Evolutionary conservation across 2,797 vertebrate species (phyloP), one percentile per base, ranked within the genome.

Genomic region (Sciurus vulgaris): DNA sequence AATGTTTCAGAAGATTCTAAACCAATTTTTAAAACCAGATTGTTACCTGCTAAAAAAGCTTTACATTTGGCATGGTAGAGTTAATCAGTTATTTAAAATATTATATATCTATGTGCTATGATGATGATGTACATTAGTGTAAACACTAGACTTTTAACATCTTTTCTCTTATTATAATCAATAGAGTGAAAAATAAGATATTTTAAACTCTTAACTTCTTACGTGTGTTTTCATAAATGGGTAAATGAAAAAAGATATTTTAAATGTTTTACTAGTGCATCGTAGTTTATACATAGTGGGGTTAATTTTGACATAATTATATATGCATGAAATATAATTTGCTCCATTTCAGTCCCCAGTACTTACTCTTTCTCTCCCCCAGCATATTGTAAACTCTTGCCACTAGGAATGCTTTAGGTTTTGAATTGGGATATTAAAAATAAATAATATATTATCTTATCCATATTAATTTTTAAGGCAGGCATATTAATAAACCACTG

Each of bases 401-500:
- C 78, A 97, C 77, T 95, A 96, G 77, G 89, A 96, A 96, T 82
- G 79, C 0, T 10, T 89, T 85, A 97, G 77, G 59, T 93, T 91
- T 81, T 63, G 56, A 89, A 69, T 44, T 82, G 41, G 3, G 38
- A 65, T 70, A 6, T 93, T 95, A 0, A 79, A 96, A 90, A 93
- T 97, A 97, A 97, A 87, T 82, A 97, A 89, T 67, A 93, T 94
- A 96, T 97, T 94, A 96, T 95, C 78, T 97, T 94, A 96, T 95
- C 76, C 72, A 97, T 95, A 97, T 94, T 95, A 4, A 96, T 97
- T 96, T 97, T 96, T 96, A 94, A 96, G 97, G 54, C 89, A 96
- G 51, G 81, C 35, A 97, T 95, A 65, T 95, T 96, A 97, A 95
- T 97, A 98, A 97, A 95, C 94, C 96, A 95, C 95, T 97, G 92